A percentile compares a stretch with the other conserved stretches of the same genome.
These are phyloP conservation scores for Aspidiotus rigidus DNA, from an alignment of 2,888 invertebrate species.

Conservation along the genomic window DNA sequence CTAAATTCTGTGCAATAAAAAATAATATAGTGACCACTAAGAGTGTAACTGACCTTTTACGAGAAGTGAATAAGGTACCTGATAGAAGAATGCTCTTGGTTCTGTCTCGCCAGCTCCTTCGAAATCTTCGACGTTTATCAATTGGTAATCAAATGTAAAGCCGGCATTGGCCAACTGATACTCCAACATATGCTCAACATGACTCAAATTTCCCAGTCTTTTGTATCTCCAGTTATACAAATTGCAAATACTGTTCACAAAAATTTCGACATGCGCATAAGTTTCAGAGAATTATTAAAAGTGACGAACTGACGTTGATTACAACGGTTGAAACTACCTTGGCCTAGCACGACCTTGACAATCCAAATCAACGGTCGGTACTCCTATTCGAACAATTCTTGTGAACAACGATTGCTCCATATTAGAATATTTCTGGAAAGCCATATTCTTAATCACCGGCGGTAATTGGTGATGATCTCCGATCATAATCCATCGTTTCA, in stretches of 20 bases:
- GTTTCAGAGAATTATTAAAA: background rate
- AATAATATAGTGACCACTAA: conserved; percentile 10
- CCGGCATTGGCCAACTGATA: conserved; percentile 89
- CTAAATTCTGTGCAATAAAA: conserved; percentile 55
- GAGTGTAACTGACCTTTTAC: background rate
- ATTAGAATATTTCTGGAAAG: conserved; percentile 98
- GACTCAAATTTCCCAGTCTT: conserved; percentile 84
- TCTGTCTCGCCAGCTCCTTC: conserved; percentile 95
- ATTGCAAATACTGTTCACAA: conserved; percentile 63
- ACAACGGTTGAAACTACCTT: conserved; percentile 46
- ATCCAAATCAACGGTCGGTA: conserved; percentile 94
- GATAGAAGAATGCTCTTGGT: conserved; percentile 97
- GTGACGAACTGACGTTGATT: conserved; percentile 12
- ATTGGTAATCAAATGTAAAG: conserved; percentile 83
- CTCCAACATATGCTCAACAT: conserved; percentile 73
- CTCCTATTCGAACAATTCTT: conserved; percentile 86
- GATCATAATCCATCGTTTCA: conserved; percentile 99
- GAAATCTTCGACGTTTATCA: conserved; percentile 93
- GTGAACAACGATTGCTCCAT: conserved; percentile 99
- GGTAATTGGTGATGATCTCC: conserved; percentile 99
- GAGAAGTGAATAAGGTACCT: conserved; percentile 49
- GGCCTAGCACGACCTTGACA: conserved; percentile 92
- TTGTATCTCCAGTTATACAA: conserved; percentile 96
- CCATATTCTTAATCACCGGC: conserved; percentile 99
- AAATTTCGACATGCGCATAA: background rate